A percentile compares a stretch with the other conserved stretches of the same genome.
Conservation (phyloP, 2,888 invertebrate species). For the Rhogogaster chlorosoma region DNA sequence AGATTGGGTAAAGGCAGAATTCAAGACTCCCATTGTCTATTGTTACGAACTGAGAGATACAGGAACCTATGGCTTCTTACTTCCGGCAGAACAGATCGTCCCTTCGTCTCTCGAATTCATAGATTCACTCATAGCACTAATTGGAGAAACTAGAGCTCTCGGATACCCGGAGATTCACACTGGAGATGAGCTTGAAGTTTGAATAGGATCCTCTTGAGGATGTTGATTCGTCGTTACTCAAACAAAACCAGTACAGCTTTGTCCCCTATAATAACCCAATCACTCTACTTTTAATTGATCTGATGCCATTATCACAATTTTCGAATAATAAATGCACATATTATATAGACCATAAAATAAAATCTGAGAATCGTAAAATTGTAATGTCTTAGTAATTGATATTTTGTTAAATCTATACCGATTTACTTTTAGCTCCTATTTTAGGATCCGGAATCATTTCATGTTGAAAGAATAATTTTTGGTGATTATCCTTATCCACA, state of each 20-base stretch:
- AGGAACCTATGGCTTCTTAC: constrained; percentile 81
- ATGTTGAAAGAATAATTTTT: neutral
- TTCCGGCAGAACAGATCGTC: constrained; percentile 80
- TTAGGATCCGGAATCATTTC: neutral
- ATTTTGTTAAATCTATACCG: neutral
- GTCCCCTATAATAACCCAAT: neutral
- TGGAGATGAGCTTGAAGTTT: neutral
- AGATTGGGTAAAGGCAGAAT: constrained; percentile 83
- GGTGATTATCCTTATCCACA: neutral
- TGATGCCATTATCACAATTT: neutral
- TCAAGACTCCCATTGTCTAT: constrained; percentile 81
- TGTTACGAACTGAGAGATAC: constrained; percentile 84
- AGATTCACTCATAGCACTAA: constrained; percentile 71
- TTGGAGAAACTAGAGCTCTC: constrained; percentile 34
- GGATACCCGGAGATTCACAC: constrained; percentile 44
- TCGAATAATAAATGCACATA: neutral
- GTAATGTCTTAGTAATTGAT: neutral
- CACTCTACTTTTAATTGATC: neutral
- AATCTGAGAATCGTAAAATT: neutral
- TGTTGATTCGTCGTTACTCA: neutral
- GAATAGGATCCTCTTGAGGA: neutral
- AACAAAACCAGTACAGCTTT: neutral
- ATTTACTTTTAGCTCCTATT: neutral
- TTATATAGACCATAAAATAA: neutral
- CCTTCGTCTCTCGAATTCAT: constrained; percentile 78